Evolutionary conservation across 2,888 invertebrate species (phyloP).

Genomic region (Lottia scabra): DNA sequence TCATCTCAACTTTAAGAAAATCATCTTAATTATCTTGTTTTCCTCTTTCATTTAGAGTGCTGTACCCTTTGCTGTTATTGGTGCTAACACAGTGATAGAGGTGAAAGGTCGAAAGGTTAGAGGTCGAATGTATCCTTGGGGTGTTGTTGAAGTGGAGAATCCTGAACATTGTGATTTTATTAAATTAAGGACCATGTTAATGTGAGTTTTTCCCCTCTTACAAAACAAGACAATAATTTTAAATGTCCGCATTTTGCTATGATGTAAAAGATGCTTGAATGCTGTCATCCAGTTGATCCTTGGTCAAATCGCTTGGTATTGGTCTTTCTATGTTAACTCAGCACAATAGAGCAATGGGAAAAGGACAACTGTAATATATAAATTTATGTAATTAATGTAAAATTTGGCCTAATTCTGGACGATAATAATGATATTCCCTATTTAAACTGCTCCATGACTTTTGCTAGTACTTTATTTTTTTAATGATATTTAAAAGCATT

Average conservation of each 20-base stretch:
- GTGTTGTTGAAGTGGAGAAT: constrained; percentile 98
- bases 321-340: not conserved
- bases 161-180: constrained; percentile 99
- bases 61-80: constrained; percentile 98
- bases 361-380: no score
- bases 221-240: not conserved
- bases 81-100: constrained; percentile 90
- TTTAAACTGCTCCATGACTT: no score
- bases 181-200: constrained; percentile 94
- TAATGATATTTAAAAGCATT: no score
- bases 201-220: constrained; percentile 70
- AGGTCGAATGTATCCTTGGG: constrained; percentile 97
- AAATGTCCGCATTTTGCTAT: no score
- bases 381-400: no score
- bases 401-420: no score
- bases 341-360: no score
- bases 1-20: no score
- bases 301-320: not conserved
- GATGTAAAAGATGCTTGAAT: not conserved
- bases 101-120: constrained; percentile 92
- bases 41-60: constrained; percentile 75
- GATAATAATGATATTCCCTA: no score
- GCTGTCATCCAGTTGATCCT: not conserved
- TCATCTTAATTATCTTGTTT: no score
- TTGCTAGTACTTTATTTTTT: not conserved